phyloP scores from a whole-genome alignment of 2,888 invertebrate genomes.

The Poecilus cupreus region DNA sequence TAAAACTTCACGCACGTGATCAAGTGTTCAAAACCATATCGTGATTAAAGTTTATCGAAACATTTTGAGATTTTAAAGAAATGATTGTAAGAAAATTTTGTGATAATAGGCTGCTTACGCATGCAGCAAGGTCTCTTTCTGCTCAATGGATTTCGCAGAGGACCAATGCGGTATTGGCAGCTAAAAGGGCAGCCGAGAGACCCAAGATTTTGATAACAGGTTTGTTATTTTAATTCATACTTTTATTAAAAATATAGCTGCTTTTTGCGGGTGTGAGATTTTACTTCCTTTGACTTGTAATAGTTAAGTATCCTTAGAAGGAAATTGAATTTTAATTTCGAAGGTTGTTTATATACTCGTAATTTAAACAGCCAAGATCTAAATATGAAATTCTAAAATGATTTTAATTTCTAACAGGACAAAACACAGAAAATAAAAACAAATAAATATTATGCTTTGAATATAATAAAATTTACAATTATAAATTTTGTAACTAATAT shows the following conservation, averaged over 20 bases:
- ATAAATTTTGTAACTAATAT: too few relatives aligned
- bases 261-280: not conserved
- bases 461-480: too few relatives aligned
- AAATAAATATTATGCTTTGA: too few relatives aligned
- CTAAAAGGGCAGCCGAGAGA: conserved; percentile 50
- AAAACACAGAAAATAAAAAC: too few relatives aligned
- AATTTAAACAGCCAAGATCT: too few relatives aligned
- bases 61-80: not conserved
- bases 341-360: too few relatives aligned
- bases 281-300: not conserved
- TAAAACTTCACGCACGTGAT: not conserved
- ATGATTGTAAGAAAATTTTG: conserved; percentile 42
- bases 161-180: conserved; percentile 42
- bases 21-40: not conserved
- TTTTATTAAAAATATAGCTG: not conserved
- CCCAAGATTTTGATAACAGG: conserved; percentile 58
- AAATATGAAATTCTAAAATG: too few relatives aligned
- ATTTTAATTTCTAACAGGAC: too few relatives aligned
- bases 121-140: not conserved
- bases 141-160: conserved; percentile 30
- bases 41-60: not conserved
- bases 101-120: conserved; percentile 1
- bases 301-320: too few relatives aligned
- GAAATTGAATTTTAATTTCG: too few relatives aligned
- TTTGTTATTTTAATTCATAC: conserved; percentile 27